These are phyloP conservation scores for Sthenelais limicola DNA, from an alignment of 2,888 invertebrate genomes.

Conservation along the genomic window DNA sequence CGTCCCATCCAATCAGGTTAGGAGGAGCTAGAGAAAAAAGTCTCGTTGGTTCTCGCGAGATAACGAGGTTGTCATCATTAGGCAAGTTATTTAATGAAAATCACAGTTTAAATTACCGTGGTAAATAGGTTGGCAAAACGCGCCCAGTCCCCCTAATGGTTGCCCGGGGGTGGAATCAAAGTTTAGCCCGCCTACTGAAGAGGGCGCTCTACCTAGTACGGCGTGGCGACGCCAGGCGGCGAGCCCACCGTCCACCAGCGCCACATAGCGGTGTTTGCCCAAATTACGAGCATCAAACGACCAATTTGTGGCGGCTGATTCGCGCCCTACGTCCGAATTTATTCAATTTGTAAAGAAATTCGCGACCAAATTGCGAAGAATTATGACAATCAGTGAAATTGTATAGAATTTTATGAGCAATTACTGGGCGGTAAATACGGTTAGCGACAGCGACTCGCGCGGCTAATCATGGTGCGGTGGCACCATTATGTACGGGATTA, in stretches of 20 bases:
- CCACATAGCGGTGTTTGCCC: slow-evolving; percentile 40
- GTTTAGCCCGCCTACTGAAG: too few species aligned
- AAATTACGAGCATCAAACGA: slow-evolving; percentile 45
- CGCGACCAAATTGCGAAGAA: slow-evolving; percentile 45
- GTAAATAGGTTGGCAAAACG: slow-evolving; percentile 41
- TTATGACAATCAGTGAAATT: slow-evolving; percentile 45
- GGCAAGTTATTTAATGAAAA: slow-evolving; percentile 44
- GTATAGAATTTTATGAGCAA: slow-evolving; percentile 45
- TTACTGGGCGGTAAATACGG: slow-evolving; percentile 37
- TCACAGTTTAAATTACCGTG: slow-evolving; percentile 42
- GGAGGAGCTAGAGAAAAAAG: slow-evolving; percentile 6
- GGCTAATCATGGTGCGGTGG: slow-evolving; percentile 37
- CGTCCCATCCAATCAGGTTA: slow-evolving; percentile 7
- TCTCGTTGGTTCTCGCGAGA: not conserved
- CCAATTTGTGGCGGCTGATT: slow-evolving; percentile 30
- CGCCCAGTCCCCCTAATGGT: slow-evolving; percentile 27
- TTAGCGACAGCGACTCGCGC: slow-evolving; percentile 37
- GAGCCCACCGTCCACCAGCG: too few species aligned
- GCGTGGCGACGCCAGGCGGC: not conserved
- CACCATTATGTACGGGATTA: slow-evolving; percentile 34
- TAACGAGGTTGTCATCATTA: slow-evolving; percentile 46
- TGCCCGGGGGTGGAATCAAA: slow-evolving; percentile 45
- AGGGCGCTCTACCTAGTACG: not conserved
- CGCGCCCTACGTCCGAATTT: slow-evolving; percentile 25
- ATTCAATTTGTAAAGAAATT: slow-evolving; percentile 47